These are phyloP conservation scores for Excalfactoria chinensis DNA, from an alignment of 2,113 vertebrate genomes.

Conservation along the genomic window DNA sequence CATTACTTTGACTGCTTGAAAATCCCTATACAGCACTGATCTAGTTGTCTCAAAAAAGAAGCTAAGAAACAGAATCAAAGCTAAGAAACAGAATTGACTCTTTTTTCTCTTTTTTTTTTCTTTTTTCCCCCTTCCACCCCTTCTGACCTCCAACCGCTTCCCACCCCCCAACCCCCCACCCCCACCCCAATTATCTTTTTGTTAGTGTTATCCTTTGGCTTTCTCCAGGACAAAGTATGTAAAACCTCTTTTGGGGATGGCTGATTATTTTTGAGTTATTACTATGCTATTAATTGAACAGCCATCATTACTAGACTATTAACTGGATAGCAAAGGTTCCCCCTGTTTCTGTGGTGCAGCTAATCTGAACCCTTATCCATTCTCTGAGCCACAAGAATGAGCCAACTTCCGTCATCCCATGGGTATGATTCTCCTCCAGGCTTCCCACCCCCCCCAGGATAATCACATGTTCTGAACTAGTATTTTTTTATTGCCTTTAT, in stretches of 20 bases:
- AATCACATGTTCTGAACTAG: constrained; percentile 58
- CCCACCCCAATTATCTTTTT: neutral
- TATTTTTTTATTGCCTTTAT: constrained; percentile 59
- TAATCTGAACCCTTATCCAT: neutral
- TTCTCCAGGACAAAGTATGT: neutral
- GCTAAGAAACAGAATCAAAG: neutral
- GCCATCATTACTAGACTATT: neutral
- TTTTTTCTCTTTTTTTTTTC: neutral
- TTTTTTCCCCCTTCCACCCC: neutral
- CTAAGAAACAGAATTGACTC: neutral
- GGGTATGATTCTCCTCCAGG: constrained; percentile 39
- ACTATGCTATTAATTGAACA: neutral
- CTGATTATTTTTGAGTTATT: constrained; percentile 19
- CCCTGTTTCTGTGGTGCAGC: constrained; percentile 15
- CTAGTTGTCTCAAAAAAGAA: constrained; percentile 1
- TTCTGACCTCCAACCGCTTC: too few species aligned
- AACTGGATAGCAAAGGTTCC: neutral
- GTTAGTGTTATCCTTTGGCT: neutral
- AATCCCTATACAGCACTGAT: neutral
- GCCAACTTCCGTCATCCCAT: constrained; percentile 49
- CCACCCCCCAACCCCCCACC: too few species aligned
- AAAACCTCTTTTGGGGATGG: neutral
- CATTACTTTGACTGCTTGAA: neutral
- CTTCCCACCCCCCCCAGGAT: neutral
- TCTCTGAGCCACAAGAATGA: neutral